phyloP scores from a whole-genome alignment of 2,888 invertebrate genomes.

The Hipparchia semele region DNA sequence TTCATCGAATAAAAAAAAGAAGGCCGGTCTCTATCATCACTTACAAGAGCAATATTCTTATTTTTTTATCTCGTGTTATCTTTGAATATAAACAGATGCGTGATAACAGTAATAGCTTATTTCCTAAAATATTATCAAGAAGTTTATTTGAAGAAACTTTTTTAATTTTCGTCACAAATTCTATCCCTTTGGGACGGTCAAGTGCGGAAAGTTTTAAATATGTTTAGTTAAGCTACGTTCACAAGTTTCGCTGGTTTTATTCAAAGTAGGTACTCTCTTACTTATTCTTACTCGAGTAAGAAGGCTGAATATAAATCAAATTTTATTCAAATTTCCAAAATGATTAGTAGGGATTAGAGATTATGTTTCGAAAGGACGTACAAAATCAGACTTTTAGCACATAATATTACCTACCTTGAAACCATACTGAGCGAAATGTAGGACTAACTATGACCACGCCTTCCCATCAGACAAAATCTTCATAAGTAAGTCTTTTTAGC shows the following conservation, averaged over 20 bases:
- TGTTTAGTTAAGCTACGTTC: conserved; percentile 51
- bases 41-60: no score
- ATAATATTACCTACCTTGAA: no score
- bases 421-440: no score
- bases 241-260: conserved; percentile 41
- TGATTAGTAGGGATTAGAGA: conserved; percentile 25
- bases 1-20: no score
- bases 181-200: conserved; percentile 59
- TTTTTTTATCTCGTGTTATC: no score
- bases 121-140: conserved; percentile 32
- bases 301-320: conserved; percentile 42
- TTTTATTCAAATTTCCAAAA: conserved; percentile 40
- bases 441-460: no score
- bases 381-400: no score
- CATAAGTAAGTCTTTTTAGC: no score
- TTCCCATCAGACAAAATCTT: no score
- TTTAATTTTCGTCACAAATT: conserved; percentile 66
- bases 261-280: conserved; percentile 44
- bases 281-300: conserved; percentile 43
- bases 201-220: conserved; percentile 57
- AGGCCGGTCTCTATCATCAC: no score
- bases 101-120: conserved; percentile 15
- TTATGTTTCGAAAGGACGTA: not conserved
- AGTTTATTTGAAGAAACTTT: conserved; percentile 42
- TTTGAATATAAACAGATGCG: not conserved